A percentile compares a stretch with the other conserved stretches of the same genome.
phyloP scores from a whole-genome alignment of 1,140 invertebrate genomes.

The Tribolium madens region DNA sequence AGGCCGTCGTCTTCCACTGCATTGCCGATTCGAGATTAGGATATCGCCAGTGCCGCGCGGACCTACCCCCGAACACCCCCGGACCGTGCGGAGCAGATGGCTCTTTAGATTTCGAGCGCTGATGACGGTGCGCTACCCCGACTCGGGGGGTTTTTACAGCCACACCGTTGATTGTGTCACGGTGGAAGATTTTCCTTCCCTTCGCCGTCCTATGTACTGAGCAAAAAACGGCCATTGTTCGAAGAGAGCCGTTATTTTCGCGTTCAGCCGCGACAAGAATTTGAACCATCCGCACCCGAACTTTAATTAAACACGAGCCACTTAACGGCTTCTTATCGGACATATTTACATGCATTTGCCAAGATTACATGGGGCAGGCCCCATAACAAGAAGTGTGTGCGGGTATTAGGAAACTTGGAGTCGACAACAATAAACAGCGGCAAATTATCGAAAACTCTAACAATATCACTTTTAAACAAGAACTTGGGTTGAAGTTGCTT shows the following conservation, averaged over 20 bases:
- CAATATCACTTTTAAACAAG: too few species aligned
- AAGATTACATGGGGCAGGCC: background rate
- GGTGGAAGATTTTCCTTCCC: conserved; percentile 36
- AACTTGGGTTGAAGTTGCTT: too few species aligned
- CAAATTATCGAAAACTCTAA: too few species aligned
- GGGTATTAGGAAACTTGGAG: too few species aligned
- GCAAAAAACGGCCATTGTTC: conserved; percentile 44
- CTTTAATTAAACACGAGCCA: conserved; percentile 26
- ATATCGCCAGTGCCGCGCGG: conserved; percentile 26
- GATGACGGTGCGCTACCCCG: conserved; percentile 34
- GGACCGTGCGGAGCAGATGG: conserved; percentile 32
- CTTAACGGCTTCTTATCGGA: conserved; percentile 1
- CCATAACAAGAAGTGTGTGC: too few species aligned
- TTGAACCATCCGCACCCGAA: conserved; percentile 18
- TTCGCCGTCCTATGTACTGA: background rate
- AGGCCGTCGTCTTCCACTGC: conserved; percentile 39
- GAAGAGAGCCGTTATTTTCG: conserved; percentile 37
- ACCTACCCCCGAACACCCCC: conserved; percentile 5
- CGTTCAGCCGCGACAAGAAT: background rate
- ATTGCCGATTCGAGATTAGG: conserved; percentile 45
- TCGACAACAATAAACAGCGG: too few species aligned
- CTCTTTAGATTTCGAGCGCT: conserved; percentile 42
- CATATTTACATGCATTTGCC: conserved; percentile 11
- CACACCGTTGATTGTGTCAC: conserved; percentile 43
- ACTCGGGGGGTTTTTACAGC: conserved; percentile 35